A percentile compares a stretch with the other conserved stretches of the same genome.
Evolutionary conservation across 1,140 invertebrate species (phyloP).

Genomic region (Dendroctonus ponderosae): DNA sequence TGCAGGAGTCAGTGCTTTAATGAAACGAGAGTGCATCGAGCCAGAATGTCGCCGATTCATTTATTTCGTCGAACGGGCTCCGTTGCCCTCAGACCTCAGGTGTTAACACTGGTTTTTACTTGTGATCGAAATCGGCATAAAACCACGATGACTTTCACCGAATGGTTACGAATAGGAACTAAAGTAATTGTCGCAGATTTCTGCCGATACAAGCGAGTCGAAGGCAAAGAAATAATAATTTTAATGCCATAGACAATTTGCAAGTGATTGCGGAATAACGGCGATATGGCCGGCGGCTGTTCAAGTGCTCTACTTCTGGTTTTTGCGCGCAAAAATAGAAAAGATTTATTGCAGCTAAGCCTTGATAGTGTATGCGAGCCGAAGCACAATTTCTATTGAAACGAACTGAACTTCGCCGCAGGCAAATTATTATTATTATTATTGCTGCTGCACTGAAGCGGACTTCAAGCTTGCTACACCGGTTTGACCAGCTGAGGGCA

Average conservation of each 20-base stretch:
- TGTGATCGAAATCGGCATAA: too few relatives aligned
- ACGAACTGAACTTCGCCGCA: neutral
- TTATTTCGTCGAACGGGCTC: neutral
- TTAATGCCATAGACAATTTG: constrained; percentile 21
- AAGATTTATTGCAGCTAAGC: constrained; percentile 13
- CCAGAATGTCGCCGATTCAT: constrained; percentile 14
- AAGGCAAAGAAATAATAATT: constrained; percentile 7
- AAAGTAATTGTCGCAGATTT: constrained; percentile 20
- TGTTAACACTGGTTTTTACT: too few relatives aligned
- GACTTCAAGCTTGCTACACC: too few relatives aligned
- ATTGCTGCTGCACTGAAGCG: too few relatives aligned
- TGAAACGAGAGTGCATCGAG: constrained; percentile 5
- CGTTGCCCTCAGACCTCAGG: too few relatives aligned
- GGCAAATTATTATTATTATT: constrained; percentile 18
- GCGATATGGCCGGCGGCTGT: constrained; percentile 7
- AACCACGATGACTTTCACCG: too few relatives aligned
- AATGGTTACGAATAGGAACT: constrained; percentile 20
- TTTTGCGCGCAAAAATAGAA: constrained; percentile 17
- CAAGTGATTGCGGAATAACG: constrained; percentile 20
- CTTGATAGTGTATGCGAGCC: constrained; percentile 10
- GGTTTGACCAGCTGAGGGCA: too few relatives aligned
- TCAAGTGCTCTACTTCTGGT: constrained; percentile 22
- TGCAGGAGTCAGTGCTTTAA: constrained; percentile 11
- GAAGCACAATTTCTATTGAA: constrained; percentile 9
- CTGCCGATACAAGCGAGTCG: constrained; percentile 12